Conservation (phyloP, 2,888 invertebrate species). For the Lamellibrachia satsuma region DNA sequence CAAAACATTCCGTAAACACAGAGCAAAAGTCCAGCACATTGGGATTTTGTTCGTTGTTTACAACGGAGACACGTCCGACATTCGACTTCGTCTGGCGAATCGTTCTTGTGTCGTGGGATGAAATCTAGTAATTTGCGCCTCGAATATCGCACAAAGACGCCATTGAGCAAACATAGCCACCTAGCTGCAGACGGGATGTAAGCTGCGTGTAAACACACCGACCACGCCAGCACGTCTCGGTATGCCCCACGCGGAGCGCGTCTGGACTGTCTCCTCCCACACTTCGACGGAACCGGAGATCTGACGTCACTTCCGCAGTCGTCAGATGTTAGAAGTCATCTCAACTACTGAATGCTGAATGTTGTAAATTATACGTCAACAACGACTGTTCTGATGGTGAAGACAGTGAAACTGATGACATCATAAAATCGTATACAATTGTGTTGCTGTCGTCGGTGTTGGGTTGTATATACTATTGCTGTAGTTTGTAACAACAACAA, state of each 20-base stretch:
- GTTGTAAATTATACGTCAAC: no score
- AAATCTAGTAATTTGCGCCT: not conserved
- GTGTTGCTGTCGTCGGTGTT: no score
- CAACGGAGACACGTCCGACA: not conserved
- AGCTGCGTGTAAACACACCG: not conserved
- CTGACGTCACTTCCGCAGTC: not conserved
- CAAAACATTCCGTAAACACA: not conserved
- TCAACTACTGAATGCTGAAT: not conserved
- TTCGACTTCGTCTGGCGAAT: not conserved
- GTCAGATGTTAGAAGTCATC: not conserved
- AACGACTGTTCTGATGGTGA: no score
- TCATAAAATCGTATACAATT: no score
- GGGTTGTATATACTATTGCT: no score
- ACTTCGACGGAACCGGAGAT: not conserved
- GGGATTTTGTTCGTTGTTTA: not conserved
- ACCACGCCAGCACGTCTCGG: not conserved
- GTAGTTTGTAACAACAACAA: no score
- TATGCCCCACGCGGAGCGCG: not conserved
- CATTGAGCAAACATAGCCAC: conserved; percentile 13
- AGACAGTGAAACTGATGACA: no score
- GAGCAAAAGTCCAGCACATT: not conserved
- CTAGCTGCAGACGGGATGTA: not conserved
- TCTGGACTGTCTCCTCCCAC: not conserved
- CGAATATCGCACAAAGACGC: not conserved
- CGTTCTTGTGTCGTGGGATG: not conserved